Conservation (phyloP, 2,797 vertebrate genomes). For the Muscicapa comitata region DNA sequence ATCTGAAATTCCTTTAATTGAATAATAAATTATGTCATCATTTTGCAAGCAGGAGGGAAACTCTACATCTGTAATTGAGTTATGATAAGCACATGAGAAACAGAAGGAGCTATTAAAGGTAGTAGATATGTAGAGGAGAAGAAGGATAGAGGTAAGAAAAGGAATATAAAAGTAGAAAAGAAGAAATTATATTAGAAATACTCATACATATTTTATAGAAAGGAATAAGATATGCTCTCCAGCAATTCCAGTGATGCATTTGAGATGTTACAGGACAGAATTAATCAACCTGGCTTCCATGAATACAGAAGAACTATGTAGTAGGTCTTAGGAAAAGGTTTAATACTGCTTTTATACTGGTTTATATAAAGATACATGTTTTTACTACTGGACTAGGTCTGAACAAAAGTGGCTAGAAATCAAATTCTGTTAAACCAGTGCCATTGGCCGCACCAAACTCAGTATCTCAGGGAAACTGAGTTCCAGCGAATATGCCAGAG, state of each 20-base stretch:
- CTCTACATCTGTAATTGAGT: slow-evolving; percentile 35
- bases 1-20: slow-evolving; percentile 60
- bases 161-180: not conserved
- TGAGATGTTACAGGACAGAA: not conserved
- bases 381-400: not conserved
- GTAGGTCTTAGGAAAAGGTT: not conserved
- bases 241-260: not conserved
- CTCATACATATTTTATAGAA: not conserved
- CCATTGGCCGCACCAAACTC: not conserved
- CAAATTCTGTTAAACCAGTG: not conserved
- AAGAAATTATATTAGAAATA: not conserved
- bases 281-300: not conserved
- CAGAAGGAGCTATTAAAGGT: not conserved
- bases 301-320: not conserved
- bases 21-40: slow-evolving; percentile 44
- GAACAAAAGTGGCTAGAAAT: not conserved
- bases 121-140: not conserved
- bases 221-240: not conserved
- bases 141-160: not conserved
- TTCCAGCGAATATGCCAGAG: not conserved
- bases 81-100: slow-evolving; percentile 52
- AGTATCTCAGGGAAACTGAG: not conserved
- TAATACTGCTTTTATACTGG: not conserved
- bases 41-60: slow-evolving; percentile 66
- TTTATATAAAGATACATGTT: not conserved